phyloP scores from a whole-genome alignment of 2,797 vertebrate genomes.

The Caiman crocodilus region DNA sequence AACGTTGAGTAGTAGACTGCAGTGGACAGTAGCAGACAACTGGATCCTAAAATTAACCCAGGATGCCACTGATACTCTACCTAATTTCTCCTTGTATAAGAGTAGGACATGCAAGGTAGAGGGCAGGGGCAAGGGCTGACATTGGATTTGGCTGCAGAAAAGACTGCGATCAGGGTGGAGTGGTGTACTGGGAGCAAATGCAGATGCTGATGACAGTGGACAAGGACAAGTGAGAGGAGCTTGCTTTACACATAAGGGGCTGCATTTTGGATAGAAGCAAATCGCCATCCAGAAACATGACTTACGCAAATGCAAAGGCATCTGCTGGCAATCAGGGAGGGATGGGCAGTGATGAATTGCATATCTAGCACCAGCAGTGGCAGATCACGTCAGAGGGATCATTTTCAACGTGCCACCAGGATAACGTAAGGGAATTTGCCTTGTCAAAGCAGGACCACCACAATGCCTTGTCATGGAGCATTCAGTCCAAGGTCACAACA shows the following conservation, averaged over 20 bases:
- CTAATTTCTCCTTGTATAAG: rapidly evolving
- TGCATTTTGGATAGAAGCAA: not conserved
- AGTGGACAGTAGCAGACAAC: not conserved
- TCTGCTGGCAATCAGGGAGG: not conserved
- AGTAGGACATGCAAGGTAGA: not conserved
- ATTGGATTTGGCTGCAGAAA: not conserved
- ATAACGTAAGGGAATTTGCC: not conserved
- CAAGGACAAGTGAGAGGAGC: not conserved
- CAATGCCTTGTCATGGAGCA: rapidly evolving
- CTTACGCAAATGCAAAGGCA: conserved; percentile 23
- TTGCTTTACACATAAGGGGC: not conserved
- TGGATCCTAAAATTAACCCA: too few species aligned
- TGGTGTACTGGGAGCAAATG: rapidly evolving
- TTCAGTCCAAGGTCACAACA: too few species aligned
- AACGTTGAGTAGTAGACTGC: not conserved
- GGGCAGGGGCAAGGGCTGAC: not conserved
- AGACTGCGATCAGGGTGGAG: not conserved
- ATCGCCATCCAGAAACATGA: conserved; percentile 6
- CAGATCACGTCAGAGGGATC: not conserved
- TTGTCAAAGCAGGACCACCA: not conserved
- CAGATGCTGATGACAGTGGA: not conserved
- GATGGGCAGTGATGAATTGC: not conserved
- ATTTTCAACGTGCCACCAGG: not conserved
- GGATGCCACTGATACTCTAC: not conserved
- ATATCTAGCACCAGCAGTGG: not conserved